Conservation (phyloP, 2,797 vertebrate genomes). For the Sebastolobus altivelis region DNA sequence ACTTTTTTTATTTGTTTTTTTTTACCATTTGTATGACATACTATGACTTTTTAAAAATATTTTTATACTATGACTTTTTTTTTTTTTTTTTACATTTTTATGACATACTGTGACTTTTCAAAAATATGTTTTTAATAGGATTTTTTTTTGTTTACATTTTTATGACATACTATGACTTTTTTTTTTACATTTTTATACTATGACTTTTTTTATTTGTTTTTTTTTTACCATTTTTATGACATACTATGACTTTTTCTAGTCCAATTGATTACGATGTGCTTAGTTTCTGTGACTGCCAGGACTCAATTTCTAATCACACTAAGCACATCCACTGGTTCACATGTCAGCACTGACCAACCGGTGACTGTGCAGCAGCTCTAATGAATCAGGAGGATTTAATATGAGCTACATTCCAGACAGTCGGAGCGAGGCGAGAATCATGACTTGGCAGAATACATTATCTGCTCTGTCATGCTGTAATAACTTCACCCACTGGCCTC, state of each 20-base stretch:
- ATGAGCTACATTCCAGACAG: constrained; percentile 33
- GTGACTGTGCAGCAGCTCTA: constrained; percentile 23
- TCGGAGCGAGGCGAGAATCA: constrained; percentile 26
- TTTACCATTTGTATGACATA: too few relatives aligned
- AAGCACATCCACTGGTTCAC: constrained; percentile 29
- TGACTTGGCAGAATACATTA: constrained; percentile 58
- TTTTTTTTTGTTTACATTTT: too few relatives aligned
- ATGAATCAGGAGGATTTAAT: constrained; percentile 44
- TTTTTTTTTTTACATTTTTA: too few relatives aligned
- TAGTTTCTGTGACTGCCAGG: constrained; percentile 16
- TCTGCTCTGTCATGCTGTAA: constrained; percentile 52
- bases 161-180: too few relatives aligned
- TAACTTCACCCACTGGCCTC: constrained; percentile 34
- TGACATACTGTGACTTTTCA: too few relatives aligned
- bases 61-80: too few relatives aligned
- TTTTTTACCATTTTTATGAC: too few relatives aligned
- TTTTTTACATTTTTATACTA: too few relatives aligned
- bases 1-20: too few relatives aligned
- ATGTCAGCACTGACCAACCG: constrained; percentile 16
- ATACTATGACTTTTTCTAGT: neutral
- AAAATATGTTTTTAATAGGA: too few relatives aligned
- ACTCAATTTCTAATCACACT: constrained; percentile 29
- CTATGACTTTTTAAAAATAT: too few relatives aligned
- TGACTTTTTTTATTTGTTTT: too few relatives aligned
- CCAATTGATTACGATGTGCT: neutral